Evolutionary conservation across 2,113 vertebrate genomes (phyloP).

Genomic region (Panthera leo): DNA sequence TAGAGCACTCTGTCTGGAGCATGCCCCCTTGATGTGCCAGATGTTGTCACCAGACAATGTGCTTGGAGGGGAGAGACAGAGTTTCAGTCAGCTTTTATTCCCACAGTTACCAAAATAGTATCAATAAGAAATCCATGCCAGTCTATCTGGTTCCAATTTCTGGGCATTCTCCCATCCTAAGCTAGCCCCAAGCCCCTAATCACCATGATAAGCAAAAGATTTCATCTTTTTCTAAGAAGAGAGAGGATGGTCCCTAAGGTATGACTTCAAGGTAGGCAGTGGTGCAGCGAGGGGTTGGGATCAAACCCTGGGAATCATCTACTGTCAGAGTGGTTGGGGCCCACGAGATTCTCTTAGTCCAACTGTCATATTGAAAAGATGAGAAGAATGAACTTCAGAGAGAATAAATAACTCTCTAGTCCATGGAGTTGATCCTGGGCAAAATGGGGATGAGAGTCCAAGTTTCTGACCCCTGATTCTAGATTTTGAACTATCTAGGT

Average conservation of each 20-base stretch:
- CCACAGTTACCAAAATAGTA: not conserved
- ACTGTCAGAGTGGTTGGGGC: not conserved
- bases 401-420: not conserved
- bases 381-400: not conserved
- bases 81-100: not conserved
- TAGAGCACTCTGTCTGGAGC: not conserved
- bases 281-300: not conserved
- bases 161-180: not conserved
- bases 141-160: not conserved
- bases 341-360: not conserved
- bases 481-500: not conserved
- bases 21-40: rapidly evolving
- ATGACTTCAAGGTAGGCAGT: not conserved
- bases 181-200: not conserved
- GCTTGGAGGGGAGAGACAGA: not conserved
- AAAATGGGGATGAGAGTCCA: not conserved
- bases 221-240: not conserved
- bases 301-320: not conserved
- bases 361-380: not conserved
- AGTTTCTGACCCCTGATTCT: not conserved
- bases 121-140: not conserved
- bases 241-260: not conserved
- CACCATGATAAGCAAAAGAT: not conserved
- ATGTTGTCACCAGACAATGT: not conserved
- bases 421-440: not conserved